Base-by-base conservation (phyloP, 2,888 invertebrate genomes). In the Ormyrus rosae region DNA sequence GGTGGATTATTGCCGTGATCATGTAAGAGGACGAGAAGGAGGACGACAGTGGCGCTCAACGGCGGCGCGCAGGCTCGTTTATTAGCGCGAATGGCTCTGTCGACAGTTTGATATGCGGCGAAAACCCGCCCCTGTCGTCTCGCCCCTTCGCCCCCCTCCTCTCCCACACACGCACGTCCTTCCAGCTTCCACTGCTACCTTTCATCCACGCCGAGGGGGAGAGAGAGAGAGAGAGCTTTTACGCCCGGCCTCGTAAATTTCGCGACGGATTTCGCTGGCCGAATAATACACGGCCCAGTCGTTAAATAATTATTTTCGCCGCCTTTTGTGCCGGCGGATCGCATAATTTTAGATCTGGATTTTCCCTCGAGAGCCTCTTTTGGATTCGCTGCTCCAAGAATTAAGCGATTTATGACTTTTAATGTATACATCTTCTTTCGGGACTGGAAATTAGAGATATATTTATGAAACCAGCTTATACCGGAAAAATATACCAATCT, bases 281-380 rank as follows among this genome's bases (percentile, higher is more conserved):
- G 64, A 80, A 74, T 70, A 80, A 69, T 74, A 65, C 34, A 34
- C 34, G 13, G 51, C 50, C 65, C 13, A 63, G 74, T 80, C 74
- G 79, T 80, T 70, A 80, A 80, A 80, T 79, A 74, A 74, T 74
- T 80, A 80, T 64, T 74, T 72, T 68, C 11, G 50, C 61, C 67
- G 51, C 53, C 65, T 74, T 79, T 79, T 79, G 61, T 79, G 55
- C 56, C 60, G 13, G 10, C 53, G 60, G 51, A 60, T 76, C 68
- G 56, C 68, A 68, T 61, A 77, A 70, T 77, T 61, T 77, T 11
- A 51, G 61, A 50, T 48, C 34, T 8, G 46, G 13, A 64, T 64
- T 53, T 34, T 34, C 2, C 9, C 10, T 4, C 6, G 51, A 67
- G 48, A 34, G 34, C 34, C 34, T 34, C 34, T 34, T 51, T 51